Evolutionary conservation across 2,797 vertebrate species (phyloP), one percentile per base, ranked within the genome.

Genomic region (Sciurus vulgaris): DNA sequence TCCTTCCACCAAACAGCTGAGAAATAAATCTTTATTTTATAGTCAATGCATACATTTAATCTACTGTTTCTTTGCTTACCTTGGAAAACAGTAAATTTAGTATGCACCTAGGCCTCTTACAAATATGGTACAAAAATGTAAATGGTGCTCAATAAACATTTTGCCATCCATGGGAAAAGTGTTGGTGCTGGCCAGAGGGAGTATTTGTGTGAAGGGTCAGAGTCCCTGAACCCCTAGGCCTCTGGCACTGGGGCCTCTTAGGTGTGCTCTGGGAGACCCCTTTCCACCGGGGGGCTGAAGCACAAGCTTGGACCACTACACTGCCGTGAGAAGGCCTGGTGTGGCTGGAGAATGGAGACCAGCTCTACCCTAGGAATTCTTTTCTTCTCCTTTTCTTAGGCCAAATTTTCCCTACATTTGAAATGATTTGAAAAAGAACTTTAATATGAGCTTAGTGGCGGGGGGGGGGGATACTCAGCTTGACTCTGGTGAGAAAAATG

Each of bases 71-170:
- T 76, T 20, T 83, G 26, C 47, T 33, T 51, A 22, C 44, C 41
- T 85, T 78, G 54, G 61, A 94, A 76, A n/a, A 90, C 5, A 82
- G 54, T n/a, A 51, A 33, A 49, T 85, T n/a, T 78, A 65, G 6
- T 73, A 2, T 73, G 26, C 20, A 35, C 18, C 24, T 59, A 61
- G 5, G 35, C 30, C 61, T 70, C 51, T 44, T 38, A 33, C 13
- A 49, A 49, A 59, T 76, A 54, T 69, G 14, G 1, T 59, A 33
- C 28, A 24, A 49, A 83, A 54, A 49, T 26, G 35, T 11, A 51
- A 20, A 2, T 18, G 1, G 17, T 33, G 28, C 33, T 92, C 8
- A 65, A 5, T 10, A 85, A 56, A 38, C 26, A 28, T 65, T 78
- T 61, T 33, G 24, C 33, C 9, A 38, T 18, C 8, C 30, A 65